A percentile compares a stretch with the other conserved stretches of the same genome.
Evolutionary conservation across 2,113 vertebrate genomes (phyloP).

Genomic region (Silurus glanis): DNA sequence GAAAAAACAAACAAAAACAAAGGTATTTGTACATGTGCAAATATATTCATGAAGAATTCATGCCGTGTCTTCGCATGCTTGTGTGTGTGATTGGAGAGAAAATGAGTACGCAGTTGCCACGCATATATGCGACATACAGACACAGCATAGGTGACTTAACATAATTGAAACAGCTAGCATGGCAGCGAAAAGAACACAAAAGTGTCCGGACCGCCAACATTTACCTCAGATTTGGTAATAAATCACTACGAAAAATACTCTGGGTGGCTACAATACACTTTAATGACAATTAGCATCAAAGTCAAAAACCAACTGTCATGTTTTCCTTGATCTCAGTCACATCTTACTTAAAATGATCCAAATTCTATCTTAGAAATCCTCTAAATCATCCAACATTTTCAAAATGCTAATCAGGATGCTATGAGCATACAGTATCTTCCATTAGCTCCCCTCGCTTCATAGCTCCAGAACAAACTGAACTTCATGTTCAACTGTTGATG

Average conservation of each 20-base stretch:
- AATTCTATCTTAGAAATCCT: background rate
- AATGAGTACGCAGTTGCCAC: background rate
- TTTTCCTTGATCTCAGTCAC: background rate
- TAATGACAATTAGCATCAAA: background rate
- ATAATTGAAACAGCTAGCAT: background rate
- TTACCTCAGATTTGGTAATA: background rate
- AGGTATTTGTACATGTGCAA: constrained; percentile 45
- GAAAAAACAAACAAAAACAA: background rate
- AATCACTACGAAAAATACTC: background rate
- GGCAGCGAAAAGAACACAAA: background rate
- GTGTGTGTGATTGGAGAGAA: constrained; percentile 1
- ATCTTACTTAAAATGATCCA: background rate
- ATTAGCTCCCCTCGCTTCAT: background rate
- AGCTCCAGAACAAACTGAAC: background rate
- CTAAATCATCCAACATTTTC: background rate
- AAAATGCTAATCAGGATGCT: background rate
- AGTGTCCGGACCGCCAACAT: background rate
- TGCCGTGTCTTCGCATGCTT: constrained; percentile 23
- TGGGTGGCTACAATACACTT: background rate
- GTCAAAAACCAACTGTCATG: background rate
- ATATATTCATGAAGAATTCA: constrained; percentile 43
- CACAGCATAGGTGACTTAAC: background rate
- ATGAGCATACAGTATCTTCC: background rate
- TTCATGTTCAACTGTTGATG: background rate
- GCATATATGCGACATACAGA: background rate